Base-by-base conservation (phyloP, 2,888 invertebrate species). In the Cremastobaeus sp. region DNA sequence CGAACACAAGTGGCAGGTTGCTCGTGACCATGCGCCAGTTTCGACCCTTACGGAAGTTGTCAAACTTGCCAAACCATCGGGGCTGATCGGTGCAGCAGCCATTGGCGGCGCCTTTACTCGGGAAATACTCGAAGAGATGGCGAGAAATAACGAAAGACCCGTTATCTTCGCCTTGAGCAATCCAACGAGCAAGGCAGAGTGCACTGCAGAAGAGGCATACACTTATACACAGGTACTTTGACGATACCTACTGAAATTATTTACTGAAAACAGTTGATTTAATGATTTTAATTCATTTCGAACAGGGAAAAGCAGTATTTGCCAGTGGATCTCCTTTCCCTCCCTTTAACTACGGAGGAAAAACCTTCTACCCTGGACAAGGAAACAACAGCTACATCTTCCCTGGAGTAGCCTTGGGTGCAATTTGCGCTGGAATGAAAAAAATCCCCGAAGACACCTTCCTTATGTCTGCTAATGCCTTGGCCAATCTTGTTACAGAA, bases 121-220 rank as follows among this genome's bases (percentile, higher is more conserved):
- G 15, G 93, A 93, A 78, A 95, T 99, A 82, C 90, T 99, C 59
- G 90, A 91, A 81, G 91, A 92, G 84, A 98, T 99, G 98, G 96
- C 91, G 9, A 89, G 90, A 52, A 90, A 92, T 85, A 96, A 97
- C 88, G 91, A 93, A 15, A 90, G 91, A 55, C 99, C 99, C 1
- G 93, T 99, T 74, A 96, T 99, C 81, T 99, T 99, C 88, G 99
- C 99, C 8, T 91, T 99, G 43, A 98, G 98, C 86, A 99, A 99
- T 90, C 99, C 99, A 57, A 99, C 99, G 57, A 92, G 93, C 88
- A 98, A 98, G 89, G 97, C 99, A 0, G 99, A 99, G 89, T 99
- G 99, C 86, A 99, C 99, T n/a, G 99, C 99, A n/a, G 96, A 97
- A 88, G 92, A 96, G 82, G 99, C 98, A 2, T 99, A 98, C 89